phyloP scores from a whole-genome alignment of 1,140 invertebrate species.

The Monochamus saltuarius region DNA sequence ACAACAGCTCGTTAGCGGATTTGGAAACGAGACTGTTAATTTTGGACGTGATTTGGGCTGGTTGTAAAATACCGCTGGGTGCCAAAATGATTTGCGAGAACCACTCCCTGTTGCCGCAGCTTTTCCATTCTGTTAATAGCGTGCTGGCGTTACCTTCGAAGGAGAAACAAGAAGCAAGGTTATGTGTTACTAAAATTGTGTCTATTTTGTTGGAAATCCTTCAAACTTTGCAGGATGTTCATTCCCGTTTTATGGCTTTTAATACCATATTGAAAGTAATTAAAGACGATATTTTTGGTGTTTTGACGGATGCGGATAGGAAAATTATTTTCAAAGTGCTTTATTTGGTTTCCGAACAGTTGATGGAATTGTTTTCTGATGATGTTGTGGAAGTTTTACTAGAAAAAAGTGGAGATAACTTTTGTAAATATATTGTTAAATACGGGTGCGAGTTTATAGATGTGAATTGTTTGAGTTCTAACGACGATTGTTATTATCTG shows the following conservation, averaged over 20 bases:
- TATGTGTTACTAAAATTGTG: slow-evolving; percentile 22
- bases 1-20: slow-evolving; percentile 54
- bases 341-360: slow-evolving; percentile 18
- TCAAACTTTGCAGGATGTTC: slow-evolving; percentile 25
- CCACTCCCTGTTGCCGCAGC: slow-evolving; percentile 61
- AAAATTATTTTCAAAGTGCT: slow-evolving; percentile 35
- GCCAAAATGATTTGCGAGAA: slow-evolving; percentile 62
- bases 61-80: slow-evolving; percentile 60
- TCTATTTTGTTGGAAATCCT: slow-evolving; percentile 30
- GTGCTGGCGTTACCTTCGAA: background rate
- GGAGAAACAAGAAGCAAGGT: slow-evolving; percentile 7
- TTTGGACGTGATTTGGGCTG: slow-evolving; percentile 60
- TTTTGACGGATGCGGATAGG: slow-evolving; percentile 25
- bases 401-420: slow-evolving; percentile 30
- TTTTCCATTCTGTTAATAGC: slow-evolving; percentile 21
- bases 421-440: slow-evolving; percentile 42
- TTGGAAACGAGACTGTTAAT: slow-evolving; percentile 61
- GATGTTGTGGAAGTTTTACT: slow-evolving; percentile 35
- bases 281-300: slow-evolving; percentile 10
- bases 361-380: slow-evolving; percentile 30
- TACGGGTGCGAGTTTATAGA: slow-evolving; percentile 44
- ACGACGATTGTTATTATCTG: slow-evolving; percentile 6
- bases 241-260: slow-evolving; percentile 22
- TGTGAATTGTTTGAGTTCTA: slow-evolving; percentile 8
- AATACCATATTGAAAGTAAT: slow-evolving; percentile 19